These are phyloP conservation scores for Troilus luridus DNA, from an alignment of 2,888 invertebrate species.

Conservation along the genomic window DNA sequence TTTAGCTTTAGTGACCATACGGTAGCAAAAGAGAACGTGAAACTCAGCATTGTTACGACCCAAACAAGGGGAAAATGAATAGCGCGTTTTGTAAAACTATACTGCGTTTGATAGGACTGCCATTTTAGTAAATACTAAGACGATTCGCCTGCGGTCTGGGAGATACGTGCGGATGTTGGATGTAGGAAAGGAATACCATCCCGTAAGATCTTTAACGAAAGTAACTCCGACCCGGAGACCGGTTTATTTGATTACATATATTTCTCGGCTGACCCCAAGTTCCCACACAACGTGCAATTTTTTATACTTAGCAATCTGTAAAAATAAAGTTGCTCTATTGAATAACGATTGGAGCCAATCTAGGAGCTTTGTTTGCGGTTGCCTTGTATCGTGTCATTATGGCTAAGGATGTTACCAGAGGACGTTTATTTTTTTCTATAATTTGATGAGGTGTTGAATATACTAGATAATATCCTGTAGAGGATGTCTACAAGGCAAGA, in stretches of 20 bases:
- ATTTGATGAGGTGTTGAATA: not conserved
- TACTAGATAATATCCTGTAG: not conserved
- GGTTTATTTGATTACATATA: constrained; percentile 20
- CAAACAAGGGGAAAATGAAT: constrained; percentile 5
- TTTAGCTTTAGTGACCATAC: not conserved
- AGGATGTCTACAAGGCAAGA: not conserved
- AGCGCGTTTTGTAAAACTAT: constrained; percentile 8
- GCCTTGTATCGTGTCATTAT: not conserved
- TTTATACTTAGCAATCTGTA: not conserved
- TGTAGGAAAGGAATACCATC: not conserved
- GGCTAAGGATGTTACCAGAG: not conserved
- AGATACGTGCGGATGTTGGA: not conserved
- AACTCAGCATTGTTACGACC: not conserved
- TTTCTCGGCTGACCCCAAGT: constrained; percentile 8
- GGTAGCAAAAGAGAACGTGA: not conserved
- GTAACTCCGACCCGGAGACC: not conserved
- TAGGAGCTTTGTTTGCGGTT: not conserved
- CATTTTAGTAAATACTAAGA: not conserved
- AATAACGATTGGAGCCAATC: not conserved
- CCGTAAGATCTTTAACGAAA: not conserved
- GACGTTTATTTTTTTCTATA: not conserved
- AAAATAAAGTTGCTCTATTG: constrained; percentile 17
- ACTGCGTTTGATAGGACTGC: not conserved
- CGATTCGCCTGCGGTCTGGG: not conserved
- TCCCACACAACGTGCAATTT: constrained; percentile 20